These are phyloP conservation scores for Erebia epiphron DNA, from an alignment of 2,888 invertebrate species.

Conservation along the genomic window DNA sequence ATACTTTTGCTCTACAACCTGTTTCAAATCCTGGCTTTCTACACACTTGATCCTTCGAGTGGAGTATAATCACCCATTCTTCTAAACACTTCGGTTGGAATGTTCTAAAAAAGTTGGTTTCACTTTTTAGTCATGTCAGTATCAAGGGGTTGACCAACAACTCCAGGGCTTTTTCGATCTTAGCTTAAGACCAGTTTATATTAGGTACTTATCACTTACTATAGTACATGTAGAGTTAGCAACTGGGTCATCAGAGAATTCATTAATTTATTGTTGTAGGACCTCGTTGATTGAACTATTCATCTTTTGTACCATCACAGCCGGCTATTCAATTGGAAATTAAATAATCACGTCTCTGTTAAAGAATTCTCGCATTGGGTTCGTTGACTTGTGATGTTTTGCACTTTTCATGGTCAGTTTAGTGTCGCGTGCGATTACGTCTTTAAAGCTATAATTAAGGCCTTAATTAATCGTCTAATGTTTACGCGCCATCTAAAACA, in stretches of 20 bases:
- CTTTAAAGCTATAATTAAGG: slow-evolving; percentile 22
- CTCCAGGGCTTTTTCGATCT: no score
- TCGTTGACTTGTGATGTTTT: slow-evolving; percentile 30
- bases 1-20: no score
- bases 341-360: slow-evolving; percentile 24
- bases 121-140: no score
- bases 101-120: no score
- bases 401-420: slow-evolving; percentile 20
- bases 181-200: no score
- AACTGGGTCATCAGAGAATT: background rate
- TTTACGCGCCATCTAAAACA: slow-evolving; percentile 12
- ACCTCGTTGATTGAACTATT: slow-evolving; percentile 10
- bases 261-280: slow-evolving; percentile 8
- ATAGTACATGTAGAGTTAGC: background rate
- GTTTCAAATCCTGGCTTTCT: no score
- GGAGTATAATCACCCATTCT: no score
- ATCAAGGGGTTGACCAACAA: no score
- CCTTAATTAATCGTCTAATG: slow-evolving; percentile 1
- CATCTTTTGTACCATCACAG: slow-evolving; percentile 15
- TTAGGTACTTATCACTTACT: background rate
- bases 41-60: no score
- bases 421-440: slow-evolving; percentile 23
- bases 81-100: no score
- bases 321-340: slow-evolving; percentile 21
- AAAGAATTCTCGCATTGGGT: slow-evolving; percentile 25